Evolutionary conservation across 2,113 vertebrate species (phyloP).

Genomic region (Hymenochirus boettgeri): DNA sequence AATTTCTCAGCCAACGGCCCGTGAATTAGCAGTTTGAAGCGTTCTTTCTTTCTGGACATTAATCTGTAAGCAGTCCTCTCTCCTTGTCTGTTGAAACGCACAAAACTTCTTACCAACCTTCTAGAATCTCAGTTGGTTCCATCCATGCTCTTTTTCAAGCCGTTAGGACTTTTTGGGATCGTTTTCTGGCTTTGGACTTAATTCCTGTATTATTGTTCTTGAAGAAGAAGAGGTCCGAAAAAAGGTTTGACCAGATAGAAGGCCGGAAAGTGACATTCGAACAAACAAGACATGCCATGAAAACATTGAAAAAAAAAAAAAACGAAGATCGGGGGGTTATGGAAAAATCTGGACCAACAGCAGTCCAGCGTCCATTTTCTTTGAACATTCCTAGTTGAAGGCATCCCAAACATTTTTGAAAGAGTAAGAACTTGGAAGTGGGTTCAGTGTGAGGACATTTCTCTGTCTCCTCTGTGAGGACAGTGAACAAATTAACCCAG

Average conservation of each 20-base stretch:
- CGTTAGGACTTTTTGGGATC: slow-evolving; percentile 35
- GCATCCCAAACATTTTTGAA: slow-evolving; percentile 37
- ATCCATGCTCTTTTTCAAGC: neutral
- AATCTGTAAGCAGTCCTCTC: slow-evolving; percentile 34
- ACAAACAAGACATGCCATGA: slow-evolving; percentile 19
- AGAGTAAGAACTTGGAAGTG: slow-evolving; percentile 33
- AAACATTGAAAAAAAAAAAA: slow-evolving; percentile 35
- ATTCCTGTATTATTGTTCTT: slow-evolving; percentile 34
- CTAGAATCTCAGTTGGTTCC: slow-evolving; percentile 6
- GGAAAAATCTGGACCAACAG: slow-evolving; percentile 17
- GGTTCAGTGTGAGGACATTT: slow-evolving; percentile 27
- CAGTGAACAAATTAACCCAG: neutral
- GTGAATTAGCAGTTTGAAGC: slow-evolving; percentile 29
- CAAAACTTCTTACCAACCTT: slow-evolving; percentile 19
- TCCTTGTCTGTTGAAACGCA: slow-evolving; percentile 13
- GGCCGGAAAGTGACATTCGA: slow-evolving; percentile 17
- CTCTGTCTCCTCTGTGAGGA: slow-evolving; percentile 39
- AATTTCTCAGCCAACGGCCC: slow-evolving; percentile 17
- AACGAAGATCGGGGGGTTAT: slow-evolving; percentile 17
- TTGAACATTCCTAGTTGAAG: slow-evolving; percentile 37
- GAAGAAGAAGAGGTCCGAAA: slow-evolving; percentile 26
- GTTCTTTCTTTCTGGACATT: slow-evolving; percentile 43
- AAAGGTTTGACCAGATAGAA: slow-evolving; percentile 16
- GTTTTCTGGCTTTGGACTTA: slow-evolving; percentile 37
- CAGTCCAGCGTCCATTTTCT: slow-evolving; percentile 25